Conservation (phyloP, 2,113 vertebrate species). For the Scopus umbretta region DNA sequence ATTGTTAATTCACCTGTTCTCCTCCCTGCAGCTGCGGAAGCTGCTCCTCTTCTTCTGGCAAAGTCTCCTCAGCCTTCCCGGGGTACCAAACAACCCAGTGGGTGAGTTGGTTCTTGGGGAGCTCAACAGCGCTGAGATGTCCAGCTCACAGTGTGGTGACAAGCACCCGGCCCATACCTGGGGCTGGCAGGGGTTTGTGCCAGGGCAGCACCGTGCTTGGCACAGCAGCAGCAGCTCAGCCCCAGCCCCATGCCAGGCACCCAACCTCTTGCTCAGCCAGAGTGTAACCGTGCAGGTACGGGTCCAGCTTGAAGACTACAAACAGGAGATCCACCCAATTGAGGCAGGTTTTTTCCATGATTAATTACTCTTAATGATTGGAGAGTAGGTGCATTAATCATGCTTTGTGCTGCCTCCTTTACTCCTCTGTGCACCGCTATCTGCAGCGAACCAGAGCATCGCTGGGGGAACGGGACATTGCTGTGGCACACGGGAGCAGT, state of each 20-base stretch:
- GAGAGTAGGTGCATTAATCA: not conserved
- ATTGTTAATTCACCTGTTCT: not conserved
- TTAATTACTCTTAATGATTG: not conserved
- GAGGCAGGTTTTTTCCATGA: not conserved
- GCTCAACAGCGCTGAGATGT: rapidly evolving
- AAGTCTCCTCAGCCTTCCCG: not conserved
- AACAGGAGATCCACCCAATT: not conserved
- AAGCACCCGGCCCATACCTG: not conserved
- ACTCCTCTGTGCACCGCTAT: not conserved
- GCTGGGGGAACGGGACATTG: rapidly evolving
- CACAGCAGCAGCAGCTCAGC: not conserved
- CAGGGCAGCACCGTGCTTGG: not conserved
- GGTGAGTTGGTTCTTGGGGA: not conserved
- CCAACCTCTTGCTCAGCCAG: not conserved
- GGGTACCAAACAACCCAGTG: too few species aligned
- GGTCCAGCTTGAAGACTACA: not conserved
- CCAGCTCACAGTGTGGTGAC: not conserved
- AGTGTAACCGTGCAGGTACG: rapidly evolving
- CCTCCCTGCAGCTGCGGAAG: not conserved
- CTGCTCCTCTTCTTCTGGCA: rapidly evolving
- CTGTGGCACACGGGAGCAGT: not conserved
- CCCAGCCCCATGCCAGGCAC: not conserved
- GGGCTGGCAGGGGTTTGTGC: not conserved
- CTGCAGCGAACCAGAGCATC: not conserved
- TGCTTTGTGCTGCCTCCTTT: not conserved